phyloP scores from a whole-genome alignment of 2,113 vertebrate genomes.

The Clarias macrocephalus region DNA sequence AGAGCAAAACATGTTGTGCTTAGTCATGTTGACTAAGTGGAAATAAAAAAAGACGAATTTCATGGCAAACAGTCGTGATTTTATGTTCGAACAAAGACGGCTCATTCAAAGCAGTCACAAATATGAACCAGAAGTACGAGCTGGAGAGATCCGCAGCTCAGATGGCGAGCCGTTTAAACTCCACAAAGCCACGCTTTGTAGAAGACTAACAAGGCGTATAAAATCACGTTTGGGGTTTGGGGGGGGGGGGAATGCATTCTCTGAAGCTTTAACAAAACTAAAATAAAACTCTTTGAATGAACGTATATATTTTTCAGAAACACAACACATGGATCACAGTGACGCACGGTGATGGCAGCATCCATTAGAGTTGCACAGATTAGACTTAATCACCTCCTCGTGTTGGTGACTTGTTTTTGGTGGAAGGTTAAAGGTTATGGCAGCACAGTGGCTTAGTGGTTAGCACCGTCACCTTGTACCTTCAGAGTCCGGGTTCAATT shows the following conservation, averaged over 20 bases:
- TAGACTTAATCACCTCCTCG: neutral
- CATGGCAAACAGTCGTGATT: neutral
- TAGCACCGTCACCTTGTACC: too few relatives aligned
- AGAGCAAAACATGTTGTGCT: neutral
- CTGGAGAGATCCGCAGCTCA: neutral
- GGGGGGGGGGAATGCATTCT: neutral
- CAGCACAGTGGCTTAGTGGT: too few relatives aligned
- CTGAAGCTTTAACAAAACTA: neutral
- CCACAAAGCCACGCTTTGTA: neutral
- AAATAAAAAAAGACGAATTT: neutral
- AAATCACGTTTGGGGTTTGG: neutral
- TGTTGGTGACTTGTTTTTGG: neutral
- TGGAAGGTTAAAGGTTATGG: neutral
- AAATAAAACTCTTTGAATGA: neutral
- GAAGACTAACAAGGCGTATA: neutral
- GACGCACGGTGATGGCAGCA: neutral
- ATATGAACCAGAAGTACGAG: neutral
- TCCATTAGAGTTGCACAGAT: neutral
- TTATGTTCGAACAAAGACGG: neutral
- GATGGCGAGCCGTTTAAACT: neutral
- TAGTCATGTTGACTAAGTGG: neutral
- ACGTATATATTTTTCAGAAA: neutral
- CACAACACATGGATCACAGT: neutral
- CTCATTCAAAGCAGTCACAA: neutral
- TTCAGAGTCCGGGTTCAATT: too few relatives aligned